A percentile compares a stretch with the other conserved stretches of the same genome.
These are phyloP conservation scores for Parapristionchus giblindavisi DNA, from an alignment of 2,888 invertebrate genomes.

Conservation along the genomic window DNA sequence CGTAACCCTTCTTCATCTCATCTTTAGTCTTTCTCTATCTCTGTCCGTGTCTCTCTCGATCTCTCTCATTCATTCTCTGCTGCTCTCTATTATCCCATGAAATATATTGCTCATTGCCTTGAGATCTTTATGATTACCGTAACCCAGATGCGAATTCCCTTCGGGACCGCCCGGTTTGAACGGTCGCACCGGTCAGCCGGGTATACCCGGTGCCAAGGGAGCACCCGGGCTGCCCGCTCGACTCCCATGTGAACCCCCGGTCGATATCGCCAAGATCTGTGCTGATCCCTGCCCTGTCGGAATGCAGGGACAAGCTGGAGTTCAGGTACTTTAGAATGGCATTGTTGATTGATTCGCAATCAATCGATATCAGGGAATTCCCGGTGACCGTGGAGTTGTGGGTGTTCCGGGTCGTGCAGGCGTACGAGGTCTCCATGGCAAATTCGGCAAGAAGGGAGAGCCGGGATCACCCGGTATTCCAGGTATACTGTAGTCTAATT, in stretches of 20 bases:
- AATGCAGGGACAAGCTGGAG: constrained; percentile 58
- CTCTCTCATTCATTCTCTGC: background rate
- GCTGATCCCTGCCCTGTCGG: constrained; percentile 66
- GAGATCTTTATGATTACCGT: background rate
- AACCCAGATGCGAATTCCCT: constrained; percentile 57
- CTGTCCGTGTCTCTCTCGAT: background rate
- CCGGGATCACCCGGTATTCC: constrained; percentile 32
- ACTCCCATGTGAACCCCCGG: constrained; percentile 63
- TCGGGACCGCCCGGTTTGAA: constrained; percentile 60
- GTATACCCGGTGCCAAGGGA: constrained; percentile 42
- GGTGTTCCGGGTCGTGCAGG: constrained; percentile 55
- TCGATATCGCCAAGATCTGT: constrained; percentile 60
- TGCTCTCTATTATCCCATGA: background rate
- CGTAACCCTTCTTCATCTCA: too few relatives aligned
- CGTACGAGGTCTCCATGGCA: constrained; percentile 47
- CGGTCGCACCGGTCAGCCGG: constrained; percentile 59
- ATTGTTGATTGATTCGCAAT: background rate
- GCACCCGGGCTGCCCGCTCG: constrained; percentile 62
- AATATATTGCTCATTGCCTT: background rate
- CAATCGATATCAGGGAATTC: constrained; percentile 45
- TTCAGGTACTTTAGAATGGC: constrained; percentile 39
- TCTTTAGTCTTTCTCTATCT: too few relatives aligned
- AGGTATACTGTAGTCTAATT: background rate
- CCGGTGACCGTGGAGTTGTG: constrained; percentile 57
- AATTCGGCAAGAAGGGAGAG: constrained; percentile 38